A percentile compares a stretch with the other conserved stretches of the same genome.
Conservation (phyloP, 2,797 vertebrate species). For the Apogon hyalosoma region DNA sequence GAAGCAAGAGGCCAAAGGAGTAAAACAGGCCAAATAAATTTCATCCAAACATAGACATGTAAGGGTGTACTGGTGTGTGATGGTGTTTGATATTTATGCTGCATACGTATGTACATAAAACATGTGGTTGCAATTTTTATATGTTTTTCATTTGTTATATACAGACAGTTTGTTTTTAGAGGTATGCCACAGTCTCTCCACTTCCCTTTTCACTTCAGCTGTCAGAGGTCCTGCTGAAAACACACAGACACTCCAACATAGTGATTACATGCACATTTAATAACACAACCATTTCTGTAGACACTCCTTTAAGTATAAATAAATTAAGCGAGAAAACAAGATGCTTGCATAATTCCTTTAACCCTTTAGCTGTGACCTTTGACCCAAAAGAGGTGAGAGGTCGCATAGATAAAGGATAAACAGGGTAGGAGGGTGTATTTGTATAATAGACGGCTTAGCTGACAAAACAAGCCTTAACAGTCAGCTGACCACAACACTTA, state of each 20-base stretch:
- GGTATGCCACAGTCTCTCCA: not conserved
- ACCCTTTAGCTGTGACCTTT: conserved; percentile 28
- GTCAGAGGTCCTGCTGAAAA: not conserved
- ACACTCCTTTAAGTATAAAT: not conserved
- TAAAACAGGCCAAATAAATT: conserved; percentile 65
- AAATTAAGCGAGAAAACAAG: not conserved
- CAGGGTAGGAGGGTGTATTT: conserved; percentile 7
- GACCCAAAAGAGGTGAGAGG: conserved; percentile 47
- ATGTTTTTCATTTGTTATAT: conserved; percentile 21
- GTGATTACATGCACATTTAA: not conserved
- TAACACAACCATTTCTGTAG: not conserved
- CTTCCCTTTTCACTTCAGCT: conserved; percentile 1
- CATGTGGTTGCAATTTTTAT: conserved; percentile 1
- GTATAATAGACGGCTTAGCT: conserved; percentile 22
- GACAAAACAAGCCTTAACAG: conserved; percentile 43
- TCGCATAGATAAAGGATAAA: conserved; percentile 47
- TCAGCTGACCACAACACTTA: conserved; percentile 33
- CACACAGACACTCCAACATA: not conserved
- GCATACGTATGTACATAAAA: not conserved
- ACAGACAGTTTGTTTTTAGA: conserved; percentile 27
- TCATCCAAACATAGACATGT: conserved; percentile 60
- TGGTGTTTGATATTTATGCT: conserved; percentile 34
- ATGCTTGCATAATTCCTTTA: conserved; percentile 10
- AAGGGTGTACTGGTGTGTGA: conserved; percentile 9
- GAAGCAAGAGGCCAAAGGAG: too few relatives aligned